Conservation (phyloP, 2,797 vertebrate genomes). For the Eleutherodactylus coqui region DNA sequence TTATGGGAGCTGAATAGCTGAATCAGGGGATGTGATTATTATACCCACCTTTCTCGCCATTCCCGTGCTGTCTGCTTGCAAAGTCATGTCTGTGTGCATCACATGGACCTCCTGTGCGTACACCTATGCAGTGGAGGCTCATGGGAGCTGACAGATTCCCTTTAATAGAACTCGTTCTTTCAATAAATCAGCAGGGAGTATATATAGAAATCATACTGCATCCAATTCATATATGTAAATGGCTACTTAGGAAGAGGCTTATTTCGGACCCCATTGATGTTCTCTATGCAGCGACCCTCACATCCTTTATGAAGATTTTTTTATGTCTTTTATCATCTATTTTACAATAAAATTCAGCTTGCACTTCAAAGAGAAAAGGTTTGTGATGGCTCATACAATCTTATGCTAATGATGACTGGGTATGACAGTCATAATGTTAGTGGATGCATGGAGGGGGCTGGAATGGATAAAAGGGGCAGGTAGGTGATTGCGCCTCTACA, state of each 20-base stretch:
- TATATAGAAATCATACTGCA: neutral
- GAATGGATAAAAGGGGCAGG: neutral
- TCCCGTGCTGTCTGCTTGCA: too few relatives aligned
- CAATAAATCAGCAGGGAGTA: neutral
- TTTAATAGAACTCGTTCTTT: too few relatives aligned
- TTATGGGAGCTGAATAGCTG: too few relatives aligned
- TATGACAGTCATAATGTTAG: too few relatives aligned
- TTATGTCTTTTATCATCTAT: slow-evolving; percentile 3
- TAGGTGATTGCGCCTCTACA: neutral
- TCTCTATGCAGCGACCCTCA: neutral
- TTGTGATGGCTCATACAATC: neutral
- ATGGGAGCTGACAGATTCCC: too few relatives aligned
- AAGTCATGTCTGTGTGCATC: too few relatives aligned
- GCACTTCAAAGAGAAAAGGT: neutral
- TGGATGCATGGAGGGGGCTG: neutral
- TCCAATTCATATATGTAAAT: neutral
- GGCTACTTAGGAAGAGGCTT: neutral
- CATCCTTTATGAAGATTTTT: neutral
- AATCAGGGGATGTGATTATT: too few relatives aligned
- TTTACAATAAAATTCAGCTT: neutral
- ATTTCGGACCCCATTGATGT: neutral
- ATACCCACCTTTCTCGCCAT: too few relatives aligned
- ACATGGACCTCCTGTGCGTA: too few relatives aligned
- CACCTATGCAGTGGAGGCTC: too few relatives aligned
- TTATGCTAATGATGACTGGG: slow-evolving; percentile 1